A percentile compares a stretch with the other conserved stretches of the same genome.
Evolutionary conservation across 2,113 vertebrate species (phyloP).

Genomic region (Stegastes partitus): DNA sequence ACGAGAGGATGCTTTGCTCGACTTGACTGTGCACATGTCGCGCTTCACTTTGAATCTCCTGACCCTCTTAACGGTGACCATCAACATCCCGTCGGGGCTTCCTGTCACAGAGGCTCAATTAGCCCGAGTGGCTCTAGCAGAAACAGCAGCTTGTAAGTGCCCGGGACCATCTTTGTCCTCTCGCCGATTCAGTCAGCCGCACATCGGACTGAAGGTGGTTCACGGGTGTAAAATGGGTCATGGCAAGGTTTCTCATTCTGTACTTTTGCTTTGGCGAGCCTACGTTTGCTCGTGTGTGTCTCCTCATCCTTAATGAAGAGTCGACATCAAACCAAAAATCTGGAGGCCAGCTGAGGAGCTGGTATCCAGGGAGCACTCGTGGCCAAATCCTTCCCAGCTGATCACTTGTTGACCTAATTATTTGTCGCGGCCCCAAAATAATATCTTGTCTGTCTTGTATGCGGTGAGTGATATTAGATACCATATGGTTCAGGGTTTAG

Average conservation of each 20-base stretch:
- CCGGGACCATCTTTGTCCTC: slow-evolving; percentile 47
- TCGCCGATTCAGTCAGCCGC: slow-evolving; percentile 24
- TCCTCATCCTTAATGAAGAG: not conserved
- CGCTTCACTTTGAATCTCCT: slow-evolving; percentile 65
- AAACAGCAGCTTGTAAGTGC: slow-evolving; percentile 52
- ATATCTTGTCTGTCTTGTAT: slow-evolving; percentile 1
- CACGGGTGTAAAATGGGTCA: slow-evolving; percentile 17
- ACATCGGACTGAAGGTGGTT: slow-evolving; percentile 18
- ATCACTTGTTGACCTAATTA: slow-evolving; percentile 28
- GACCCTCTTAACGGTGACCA: slow-evolving; percentile 68
- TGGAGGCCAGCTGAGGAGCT: not conserved
- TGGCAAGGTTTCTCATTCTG: not conserved
- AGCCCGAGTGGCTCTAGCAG: slow-evolving; percentile 59
- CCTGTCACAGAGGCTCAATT: slow-evolving; percentile 71
- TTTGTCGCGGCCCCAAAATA: not conserved
- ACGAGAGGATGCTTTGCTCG: slow-evolving; percentile 39
- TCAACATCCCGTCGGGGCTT: slow-evolving; percentile 46
- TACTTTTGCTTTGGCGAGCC: not conserved
- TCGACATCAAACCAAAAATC: not conserved
- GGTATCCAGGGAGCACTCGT: not conserved
- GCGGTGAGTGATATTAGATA: slow-evolving; percentile 7
- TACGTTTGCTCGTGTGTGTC: not conserved
- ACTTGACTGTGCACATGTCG: slow-evolving; percentile 37
- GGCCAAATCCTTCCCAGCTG: slow-evolving; percentile 6
- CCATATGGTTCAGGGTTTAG: slow-evolving; percentile 15